These are phyloP conservation scores for Australoheros facetus DNA, from an alignment of 2,797 vertebrate genomes.

Conservation along the genomic window DNA sequence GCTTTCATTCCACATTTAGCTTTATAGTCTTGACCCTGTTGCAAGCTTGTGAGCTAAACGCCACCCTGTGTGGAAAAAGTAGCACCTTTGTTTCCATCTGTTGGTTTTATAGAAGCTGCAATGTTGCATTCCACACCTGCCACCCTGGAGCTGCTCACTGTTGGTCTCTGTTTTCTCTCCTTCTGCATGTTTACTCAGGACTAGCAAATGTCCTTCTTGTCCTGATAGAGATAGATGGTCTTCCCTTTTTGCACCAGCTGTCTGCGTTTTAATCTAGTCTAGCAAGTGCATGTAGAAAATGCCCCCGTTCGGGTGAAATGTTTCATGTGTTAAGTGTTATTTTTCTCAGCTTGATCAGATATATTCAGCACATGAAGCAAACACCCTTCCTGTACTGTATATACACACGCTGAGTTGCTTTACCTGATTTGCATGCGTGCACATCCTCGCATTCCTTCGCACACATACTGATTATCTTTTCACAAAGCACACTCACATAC, in stretches of 20 bases:
- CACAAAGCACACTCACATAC: conserved; percentile 2
- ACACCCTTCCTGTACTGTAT: background rate
- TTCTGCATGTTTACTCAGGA: conserved; percentile 67
- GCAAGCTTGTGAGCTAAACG: conserved; percentile 37
- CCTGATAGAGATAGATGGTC: conserved; percentile 21
- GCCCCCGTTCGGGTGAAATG: conserved; percentile 28
- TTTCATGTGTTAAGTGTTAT: conserved; percentile 38
- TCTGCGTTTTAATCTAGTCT: conserved; percentile 25
- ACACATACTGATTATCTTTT: conserved; percentile 20
- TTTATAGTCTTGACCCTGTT: conserved; percentile 49
- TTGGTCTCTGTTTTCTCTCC: conserved; percentile 59
- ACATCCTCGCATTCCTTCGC: conserved; percentile 50
- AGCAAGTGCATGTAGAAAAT: conserved; percentile 53
- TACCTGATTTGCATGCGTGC: conserved; percentile 55
- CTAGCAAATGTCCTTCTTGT: conserved; percentile 42
- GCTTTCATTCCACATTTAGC: conserved; percentile 12
- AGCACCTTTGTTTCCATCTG: conserved; percentile 27
- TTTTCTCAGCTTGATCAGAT: conserved; percentile 50
- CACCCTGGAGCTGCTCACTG: conserved; percentile 66
- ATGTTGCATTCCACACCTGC: conserved; percentile 76
- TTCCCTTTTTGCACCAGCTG: conserved; percentile 27
- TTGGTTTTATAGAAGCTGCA: conserved; percentile 45
- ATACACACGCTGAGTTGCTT: conserved; percentile 4
- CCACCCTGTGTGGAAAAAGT: conserved; percentile 40
- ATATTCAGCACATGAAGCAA: conserved; percentile 7